Conservation (phyloP, 2,113 vertebrate genomes). For the Pica pica region DNA sequence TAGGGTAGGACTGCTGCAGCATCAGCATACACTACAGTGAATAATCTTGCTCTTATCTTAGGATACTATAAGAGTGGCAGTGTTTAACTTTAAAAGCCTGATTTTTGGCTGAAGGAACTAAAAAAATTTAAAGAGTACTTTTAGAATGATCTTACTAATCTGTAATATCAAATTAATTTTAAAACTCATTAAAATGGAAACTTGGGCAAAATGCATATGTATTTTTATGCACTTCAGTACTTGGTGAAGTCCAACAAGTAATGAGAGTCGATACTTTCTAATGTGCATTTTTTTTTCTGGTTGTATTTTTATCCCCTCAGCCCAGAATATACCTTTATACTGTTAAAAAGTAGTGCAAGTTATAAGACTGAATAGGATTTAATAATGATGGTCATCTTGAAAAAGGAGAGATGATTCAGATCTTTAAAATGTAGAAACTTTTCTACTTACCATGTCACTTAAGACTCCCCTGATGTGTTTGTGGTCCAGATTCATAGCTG, state of each 20-base stretch:
- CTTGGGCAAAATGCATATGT: neutral
- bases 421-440: neutral
- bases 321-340: neutral
- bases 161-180: neutral
- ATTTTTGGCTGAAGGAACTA: neutral
- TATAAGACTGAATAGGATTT: neutral
- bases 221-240: neutral
- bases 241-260: neutral
- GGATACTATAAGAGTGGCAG: conserved; percentile 10
- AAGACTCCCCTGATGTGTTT: neutral
- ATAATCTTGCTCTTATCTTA: conserved; percentile 27
- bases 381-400: neutral
- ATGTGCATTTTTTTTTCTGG: neutral
- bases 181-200: neutral
- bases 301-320: neutral
- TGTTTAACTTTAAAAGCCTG: neutral
- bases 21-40: conserved; percentile 19
- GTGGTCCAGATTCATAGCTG: neutral
- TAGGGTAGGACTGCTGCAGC: conserved; percentile 15
- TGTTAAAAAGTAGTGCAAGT: neutral
- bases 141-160: neutral
- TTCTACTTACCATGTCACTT: neutral
- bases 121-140: neutral
- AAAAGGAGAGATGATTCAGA: neutral
- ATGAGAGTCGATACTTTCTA: neutral